Base-by-base conservation (phyloP, 2,888 invertebrate genomes). In the Scaptodrosophila latifasciaeformis region DNA sequence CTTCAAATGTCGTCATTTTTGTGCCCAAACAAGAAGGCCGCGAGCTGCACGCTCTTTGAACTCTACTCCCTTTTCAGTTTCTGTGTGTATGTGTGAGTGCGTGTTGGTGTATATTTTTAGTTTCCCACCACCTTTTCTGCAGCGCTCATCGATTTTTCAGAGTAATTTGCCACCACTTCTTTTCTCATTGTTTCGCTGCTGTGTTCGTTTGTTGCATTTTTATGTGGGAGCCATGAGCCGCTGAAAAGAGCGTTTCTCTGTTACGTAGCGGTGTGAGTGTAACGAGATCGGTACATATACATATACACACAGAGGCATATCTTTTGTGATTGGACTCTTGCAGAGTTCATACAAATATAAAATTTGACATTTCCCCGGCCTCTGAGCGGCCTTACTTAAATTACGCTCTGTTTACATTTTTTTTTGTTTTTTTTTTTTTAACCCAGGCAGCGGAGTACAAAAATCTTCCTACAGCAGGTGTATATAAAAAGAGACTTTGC, bases 321-420 rank as follows among this genome's bases (percentile, higher is more conserved):
- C n/a, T n/a, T n/a, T 15, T 35, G 13, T 15, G 35, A 13, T 62
- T 48, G 44, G 68, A 67, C 80, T 72, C 77, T 76, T 72, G 72
- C 77, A 75, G 81, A 75, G 75, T 75, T 75, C 75, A 75, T 54
- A 57, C 54, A n/a, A n/a, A n/a, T n/a, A 56, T 49, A 56, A 53
- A 56, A 54, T 72, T 72, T 77, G 80, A 80, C 80, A 77, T 80
- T 80, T 72, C 74, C 72, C 79, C 62, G 62, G 48, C 64, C 72
- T 72, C 72, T 72, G 72, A 72, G 72, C 72, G 72, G 60, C 77
- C 78, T 57, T 80, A 74, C 42, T 65, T 59, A 53, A 64, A 72
- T 75, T 75, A 67, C 75, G 75, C 75, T 75, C 75, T 75, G 75
- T 75, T 75, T 75, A 75, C 75, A 43, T 63, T 75, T 75, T 75